phyloP scores from a whole-genome alignment of 1,140 invertebrate genomes.

The Camponotus vicinus region DNA sequence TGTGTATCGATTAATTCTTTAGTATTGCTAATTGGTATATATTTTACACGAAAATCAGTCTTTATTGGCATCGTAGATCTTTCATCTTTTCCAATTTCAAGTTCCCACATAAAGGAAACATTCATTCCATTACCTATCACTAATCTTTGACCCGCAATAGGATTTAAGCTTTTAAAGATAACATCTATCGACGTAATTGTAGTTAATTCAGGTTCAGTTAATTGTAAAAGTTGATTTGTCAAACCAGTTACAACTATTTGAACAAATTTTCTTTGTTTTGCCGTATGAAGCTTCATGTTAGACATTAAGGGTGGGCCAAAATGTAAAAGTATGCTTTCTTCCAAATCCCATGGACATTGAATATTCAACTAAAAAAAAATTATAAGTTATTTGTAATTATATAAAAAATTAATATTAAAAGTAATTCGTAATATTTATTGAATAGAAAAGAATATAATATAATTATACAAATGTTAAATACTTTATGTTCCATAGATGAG shows the following conservation, averaged over 20 bases:
- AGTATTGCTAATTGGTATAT: constrained; percentile 86
- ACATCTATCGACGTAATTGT: constrained; percentile 86
- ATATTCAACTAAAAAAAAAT: constrained; percentile 87
- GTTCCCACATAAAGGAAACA: constrained; percentile 94
- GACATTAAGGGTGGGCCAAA: constrained; percentile 94
- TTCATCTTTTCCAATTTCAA: constrained; percentile 89
- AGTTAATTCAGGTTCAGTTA: constrained; percentile 88
- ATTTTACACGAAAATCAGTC: constrained; percentile 90
- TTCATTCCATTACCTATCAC: constrained; percentile 89
- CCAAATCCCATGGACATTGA: constrained; percentile 91
- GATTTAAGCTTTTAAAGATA: constrained; percentile 89
- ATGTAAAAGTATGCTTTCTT: constrained; percentile 90
- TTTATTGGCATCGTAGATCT: constrained; percentile 88
- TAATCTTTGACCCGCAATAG: constrained; percentile 87
- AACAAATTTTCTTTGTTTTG: constrained; percentile 92
- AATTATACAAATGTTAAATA: constrained; percentile 79
- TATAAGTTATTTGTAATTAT: neutral
- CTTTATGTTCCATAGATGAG: constrained; percentile 90
- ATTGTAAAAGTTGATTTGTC: constrained; percentile 87
- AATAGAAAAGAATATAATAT: constrained; percentile 7
- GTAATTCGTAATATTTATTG: constrained; percentile 34
- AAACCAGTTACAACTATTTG: constrained; percentile 92
- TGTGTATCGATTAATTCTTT: constrained; percentile 80
- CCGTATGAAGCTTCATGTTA: constrained; percentile 93
- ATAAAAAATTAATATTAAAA: too few species aligned